Conservation (phyloP, 2,113 vertebrate genomes). For the Phyllostomus hastatus region DNA sequence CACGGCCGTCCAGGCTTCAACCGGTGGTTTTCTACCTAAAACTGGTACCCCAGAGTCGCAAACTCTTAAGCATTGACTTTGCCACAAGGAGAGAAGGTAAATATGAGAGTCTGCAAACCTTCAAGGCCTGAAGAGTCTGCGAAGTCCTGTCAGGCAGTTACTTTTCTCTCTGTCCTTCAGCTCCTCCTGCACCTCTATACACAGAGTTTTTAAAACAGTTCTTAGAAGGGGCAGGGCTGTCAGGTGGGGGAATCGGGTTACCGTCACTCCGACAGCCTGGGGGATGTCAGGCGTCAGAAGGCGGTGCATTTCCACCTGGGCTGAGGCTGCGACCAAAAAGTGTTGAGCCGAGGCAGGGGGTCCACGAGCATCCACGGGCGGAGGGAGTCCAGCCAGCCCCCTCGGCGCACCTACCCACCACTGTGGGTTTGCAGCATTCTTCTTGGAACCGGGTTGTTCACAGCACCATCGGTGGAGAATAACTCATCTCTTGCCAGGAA, state of each 20-base stretch:
- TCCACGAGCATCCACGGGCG: background rate
- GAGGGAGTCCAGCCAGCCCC: too few relatives aligned
- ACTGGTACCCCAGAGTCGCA: background rate
- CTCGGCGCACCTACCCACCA: background rate
- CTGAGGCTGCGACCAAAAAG: background rate
- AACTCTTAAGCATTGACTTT: background rate
- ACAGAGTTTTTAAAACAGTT: background rate
- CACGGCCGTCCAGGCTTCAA: background rate
- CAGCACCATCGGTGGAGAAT: background rate
- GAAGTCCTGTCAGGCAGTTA: background rate
- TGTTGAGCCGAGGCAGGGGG: background rate
- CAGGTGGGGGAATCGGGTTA: background rate
- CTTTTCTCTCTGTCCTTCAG: background rate
- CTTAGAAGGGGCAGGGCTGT: background rate
- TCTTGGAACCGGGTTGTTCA: background rate
- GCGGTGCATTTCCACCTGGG: accelerated
- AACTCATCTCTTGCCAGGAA: background rate
- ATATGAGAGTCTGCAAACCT: background rate
- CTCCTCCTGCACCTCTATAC: background rate
- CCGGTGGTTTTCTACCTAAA: background rate
- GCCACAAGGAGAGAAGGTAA: background rate
- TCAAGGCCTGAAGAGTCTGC: background rate
- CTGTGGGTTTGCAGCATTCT: background rate
- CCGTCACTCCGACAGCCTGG: background rate
- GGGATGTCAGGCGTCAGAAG: background rate